Base-by-base conservation (phyloP, 2,113 vertebrate genomes). In the Speoplatyrhinus poulsoni region DNA sequence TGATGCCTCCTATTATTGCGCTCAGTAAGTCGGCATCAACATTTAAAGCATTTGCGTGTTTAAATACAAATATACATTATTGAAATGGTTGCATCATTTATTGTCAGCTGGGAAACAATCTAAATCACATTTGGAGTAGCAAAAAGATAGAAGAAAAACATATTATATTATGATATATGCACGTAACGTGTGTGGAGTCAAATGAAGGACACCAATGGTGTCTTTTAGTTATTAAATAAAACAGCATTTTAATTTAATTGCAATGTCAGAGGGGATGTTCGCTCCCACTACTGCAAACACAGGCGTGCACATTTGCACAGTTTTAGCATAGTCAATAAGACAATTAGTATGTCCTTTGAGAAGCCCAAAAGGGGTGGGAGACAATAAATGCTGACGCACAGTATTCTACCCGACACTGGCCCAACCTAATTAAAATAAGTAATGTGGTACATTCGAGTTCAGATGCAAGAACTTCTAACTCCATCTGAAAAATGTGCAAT, bases 31-130 rank as follows among this genome's bases (percentile, higher is more conserved):
- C 77, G 68, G 66, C 81, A 82, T 73, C 17, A 11, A 68, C 81
- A 88, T 87, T 89, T 88, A 90, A 87, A 90, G 90, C 88, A 80
- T 91, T 91, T 86, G 65, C 79, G 79, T 90, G 90, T 91, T 85
- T 75, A 72, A 64, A 72, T 87, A 78, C 79, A 41, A 26, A 26
- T 41, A 41, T 41, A 41, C 4, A 8, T 6, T 41, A 41, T 80
- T 85, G 66, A 60, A 83, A 80, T 73, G 70, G 3, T 87, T 91
- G 12, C 82, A 89, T 81, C 70, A 83, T 85, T 88, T 82, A 86
- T 88, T 82, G 83, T 84, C 58, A 84, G 82, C 84, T 75, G 15
- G 81, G 81, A 67, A 76, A 0, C 55, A 73, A 74, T 72, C 47
- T 80, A 73, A 77, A 75, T 66, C 9, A 75, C 59, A 54, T 62